Percentiles rank a stretch among this genome's conserved stretches.
phyloP scores from a whole-genome alignment of 2,113 vertebrate species.

The Tricholaema leucomelas region DNA sequence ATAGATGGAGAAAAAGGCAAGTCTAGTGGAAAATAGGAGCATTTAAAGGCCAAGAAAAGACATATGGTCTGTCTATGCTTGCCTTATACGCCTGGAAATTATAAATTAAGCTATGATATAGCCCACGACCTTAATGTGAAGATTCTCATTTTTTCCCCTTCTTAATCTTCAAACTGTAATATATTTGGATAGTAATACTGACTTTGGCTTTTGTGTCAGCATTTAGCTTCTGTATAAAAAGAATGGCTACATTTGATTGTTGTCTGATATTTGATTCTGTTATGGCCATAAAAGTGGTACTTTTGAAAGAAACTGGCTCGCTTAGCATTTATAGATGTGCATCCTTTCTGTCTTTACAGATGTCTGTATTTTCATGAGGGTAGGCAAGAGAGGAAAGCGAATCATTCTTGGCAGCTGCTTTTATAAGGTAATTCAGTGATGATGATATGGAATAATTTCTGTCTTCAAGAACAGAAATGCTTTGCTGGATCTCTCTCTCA shows the following conservation, averaged over 20 bases:
- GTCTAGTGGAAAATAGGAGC: conserved; percentile 73
- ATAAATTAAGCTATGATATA: conserved; percentile 67
- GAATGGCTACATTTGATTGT: not conserved
- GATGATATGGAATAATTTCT: not conserved
- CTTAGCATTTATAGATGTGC: not conserved
- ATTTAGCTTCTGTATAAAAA: not conserved
- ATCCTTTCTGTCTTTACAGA: conserved; percentile 58
- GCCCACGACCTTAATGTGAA: conserved; percentile 54
- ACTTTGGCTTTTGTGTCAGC: not conserved
- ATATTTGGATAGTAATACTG: not conserved
- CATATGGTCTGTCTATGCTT: conserved; percentile 71
- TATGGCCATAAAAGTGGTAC: not conserved
- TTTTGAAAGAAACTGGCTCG: not conserved
- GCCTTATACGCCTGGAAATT: conserved; percentile 65
- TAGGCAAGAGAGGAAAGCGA: conserved; percentile 44
- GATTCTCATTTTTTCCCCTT: conserved; percentile 2
- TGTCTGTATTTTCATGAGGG: not conserved
- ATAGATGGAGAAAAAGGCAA: conserved; percentile 73
- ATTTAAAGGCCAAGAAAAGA: conserved; percentile 73
- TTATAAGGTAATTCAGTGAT: not conserved
- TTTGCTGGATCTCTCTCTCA: not conserved
- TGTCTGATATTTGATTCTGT: not conserved
- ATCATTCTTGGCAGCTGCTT: conserved; percentile 5
- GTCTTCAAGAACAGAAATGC: not conserved
- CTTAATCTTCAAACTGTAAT: conserved; percentile 15